Conservation (phyloP, 53 echinoderm and acorn worm species). For the Patiria pectinifera region DNA sequence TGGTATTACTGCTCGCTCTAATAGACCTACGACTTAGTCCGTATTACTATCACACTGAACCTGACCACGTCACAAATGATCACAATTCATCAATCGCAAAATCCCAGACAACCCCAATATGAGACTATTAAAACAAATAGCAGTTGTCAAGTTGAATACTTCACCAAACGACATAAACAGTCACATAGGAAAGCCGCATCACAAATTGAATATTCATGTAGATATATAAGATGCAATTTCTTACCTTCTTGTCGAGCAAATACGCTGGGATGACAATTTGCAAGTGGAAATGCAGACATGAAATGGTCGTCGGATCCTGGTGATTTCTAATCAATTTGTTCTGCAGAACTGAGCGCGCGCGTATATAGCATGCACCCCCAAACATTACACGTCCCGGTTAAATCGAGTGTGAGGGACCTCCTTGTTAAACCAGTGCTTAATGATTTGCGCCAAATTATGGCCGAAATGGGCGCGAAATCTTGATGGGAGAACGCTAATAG, state of each 20-base stretch:
- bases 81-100: slow-evolving; percentile 1
- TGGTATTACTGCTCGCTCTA: slow-evolving; percentile 69
- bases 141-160: background rate
- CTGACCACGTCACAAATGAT: background rate
- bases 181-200: background rate
- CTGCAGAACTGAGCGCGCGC: slow-evolving; percentile 39
- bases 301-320: slow-evolving; percentile 31
- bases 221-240: background rate
- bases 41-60: slow-evolving; percentile 23
- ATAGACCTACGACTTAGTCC: slow-evolving; percentile 29
- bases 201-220: background rate
- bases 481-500: slow-evolving; percentile 3
- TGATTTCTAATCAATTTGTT: slow-evolving; percentile 60
- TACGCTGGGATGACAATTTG: background rate
- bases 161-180: background rate
- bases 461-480: slow-evolving; percentile 15
- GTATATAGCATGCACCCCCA: background rate
- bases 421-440: slow-evolving; percentile 47
- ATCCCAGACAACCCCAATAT: background rate
- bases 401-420: slow-evolving; percentile 7
- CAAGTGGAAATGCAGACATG: slow-evolving; percentile 9
- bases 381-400: slow-evolving; percentile 10
- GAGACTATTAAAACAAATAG: background rate
- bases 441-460: slow-evolving; percentile 48
- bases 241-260: background rate